Base-by-base conservation (phyloP, 2,888 invertebrate genomes). In the Tridacna crocea region DNA sequence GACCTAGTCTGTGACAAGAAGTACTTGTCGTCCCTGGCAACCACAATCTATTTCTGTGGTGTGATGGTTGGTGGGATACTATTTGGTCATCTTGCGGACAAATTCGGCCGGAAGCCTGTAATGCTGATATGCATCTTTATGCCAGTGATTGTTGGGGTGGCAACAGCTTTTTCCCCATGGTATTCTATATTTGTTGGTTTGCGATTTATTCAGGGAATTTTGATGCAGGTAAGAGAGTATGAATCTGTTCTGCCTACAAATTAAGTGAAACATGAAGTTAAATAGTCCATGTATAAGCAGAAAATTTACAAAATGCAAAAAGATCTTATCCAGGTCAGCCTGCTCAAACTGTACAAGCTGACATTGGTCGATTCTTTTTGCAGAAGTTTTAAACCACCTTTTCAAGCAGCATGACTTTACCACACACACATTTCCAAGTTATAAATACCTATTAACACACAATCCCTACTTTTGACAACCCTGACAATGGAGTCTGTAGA, bases 11-110 rank as follows among this genome's bases (percentile, higher is more conserved):
- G 93, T 82, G 86, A 88, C 66, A 48, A 83, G 24, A 77, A 82
- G 12, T 90, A 90, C 80, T 80, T 92, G 51, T 77, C 86, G 13
- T 85, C 85, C 13, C 82, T 92, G 47, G 90, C 92, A 36, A 92
- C 91, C n/a, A 92, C 92, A 26, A 90, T 93, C n/a, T 93, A 93
- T 85, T 93, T 93, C 82, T 81, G 88, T 72, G 93, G 93, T 4
- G 93, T 93, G 11, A 92, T 92, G 92, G 75, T 93, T 11, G 93
- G 93, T 51, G 93, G 93, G 8, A 79, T 92, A n/a, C 26, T 92
- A 60, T 92, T 92, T 75, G 93, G 93, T 46, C 88, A 89, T 36
- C 85, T 93, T 61, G 91, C 92, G 11, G 93, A 93, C 84, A 88
- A 87, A 75, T 90, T 91, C 82, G 93, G 93, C 8, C 87, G 93